These are phyloP conservation scores for Bubo scandiacus DNA, from an alignment of 2,113 vertebrate species.

Conservation along the genomic window DNA sequence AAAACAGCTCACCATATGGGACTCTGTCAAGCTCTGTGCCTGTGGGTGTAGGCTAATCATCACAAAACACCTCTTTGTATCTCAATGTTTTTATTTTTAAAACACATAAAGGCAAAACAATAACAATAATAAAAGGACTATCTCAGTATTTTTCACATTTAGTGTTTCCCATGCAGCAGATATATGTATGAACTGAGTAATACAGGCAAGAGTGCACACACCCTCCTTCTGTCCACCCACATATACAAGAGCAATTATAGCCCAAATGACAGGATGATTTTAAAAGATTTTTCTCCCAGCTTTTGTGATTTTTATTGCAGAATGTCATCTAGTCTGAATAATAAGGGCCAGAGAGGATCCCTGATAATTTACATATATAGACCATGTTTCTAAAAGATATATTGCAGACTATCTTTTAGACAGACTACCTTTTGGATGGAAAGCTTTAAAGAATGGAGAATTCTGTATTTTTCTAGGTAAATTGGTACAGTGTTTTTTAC, in stretches of 20 bases:
- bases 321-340: background rate
- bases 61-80: background rate
- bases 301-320: background rate
- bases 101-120: background rate
- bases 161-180: background rate
- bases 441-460: background rate
- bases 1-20: background rate
- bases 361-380: background rate
- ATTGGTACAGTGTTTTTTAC: background rate
- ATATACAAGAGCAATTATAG: background rate
- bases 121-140: background rate
- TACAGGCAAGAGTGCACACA: background rate
- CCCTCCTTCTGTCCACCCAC: background rate
- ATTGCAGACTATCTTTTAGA: background rate
- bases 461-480: conserved; percentile 9
- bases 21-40: background rate
- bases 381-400: too few relatives aligned
- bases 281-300: background rate
- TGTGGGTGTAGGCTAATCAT: background rate
- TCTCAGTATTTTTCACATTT: background rate
- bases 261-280: background rate
- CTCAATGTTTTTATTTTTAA: background rate
- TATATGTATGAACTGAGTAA: background rate
- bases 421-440: background rate
- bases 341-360: background rate